phyloP scores from a whole-genome alignment of 1,140 invertebrate species.

The Tigriopus japonicus region DNA sequence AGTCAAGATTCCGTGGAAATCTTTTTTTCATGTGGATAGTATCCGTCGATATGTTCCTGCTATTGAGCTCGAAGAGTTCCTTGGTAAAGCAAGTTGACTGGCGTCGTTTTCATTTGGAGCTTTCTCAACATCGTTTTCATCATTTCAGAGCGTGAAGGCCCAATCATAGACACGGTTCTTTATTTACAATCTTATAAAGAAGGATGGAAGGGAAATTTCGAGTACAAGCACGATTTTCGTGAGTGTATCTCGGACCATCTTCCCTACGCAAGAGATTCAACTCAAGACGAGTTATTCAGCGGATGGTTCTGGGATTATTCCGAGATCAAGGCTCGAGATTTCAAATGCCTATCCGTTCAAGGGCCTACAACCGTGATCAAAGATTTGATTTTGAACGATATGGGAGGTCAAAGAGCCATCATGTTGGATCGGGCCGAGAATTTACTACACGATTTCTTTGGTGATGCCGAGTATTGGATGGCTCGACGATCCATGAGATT shows the following conservation, averaged over 20 bases:
- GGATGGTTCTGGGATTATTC: conserved; percentile 41
- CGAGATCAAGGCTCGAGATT: conserved; percentile 36
- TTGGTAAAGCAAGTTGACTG: conserved; percentile 34
- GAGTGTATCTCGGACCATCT: conserved; percentile 26
- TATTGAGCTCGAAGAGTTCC: conserved; percentile 64
- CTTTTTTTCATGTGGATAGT: conserved; percentile 69
- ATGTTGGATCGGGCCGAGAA: conserved; percentile 74
- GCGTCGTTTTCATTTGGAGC: too few relatives aligned
- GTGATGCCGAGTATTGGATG: conserved; percentile 52
- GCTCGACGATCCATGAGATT: conserved; percentile 81
- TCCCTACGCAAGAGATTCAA: conserved; percentile 18
- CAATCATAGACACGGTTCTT: conserved; percentile 48
- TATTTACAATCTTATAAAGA: conserved; percentile 67
- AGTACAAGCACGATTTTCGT: conserved; percentile 52
- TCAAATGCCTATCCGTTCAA: conserved; percentile 60
- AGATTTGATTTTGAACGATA: conserved; percentile 9
- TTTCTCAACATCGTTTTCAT: too few relatives aligned
- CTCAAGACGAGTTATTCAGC: conserved; percentile 21
- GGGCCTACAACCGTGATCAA: conserved; percentile 44
- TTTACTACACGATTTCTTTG: conserved; percentile 66
- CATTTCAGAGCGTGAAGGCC: background rate
- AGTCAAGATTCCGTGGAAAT: background rate
- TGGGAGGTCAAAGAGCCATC: conserved; percentile 34
- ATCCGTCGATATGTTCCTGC: conserved; percentile 60
- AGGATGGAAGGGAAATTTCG: conserved; percentile 61